A percentile compares a stretch with the other conserved stretches of the same genome.
phyloP scores from a whole-genome alignment of 2,113 vertebrate species.

The Parus major region DNA sequence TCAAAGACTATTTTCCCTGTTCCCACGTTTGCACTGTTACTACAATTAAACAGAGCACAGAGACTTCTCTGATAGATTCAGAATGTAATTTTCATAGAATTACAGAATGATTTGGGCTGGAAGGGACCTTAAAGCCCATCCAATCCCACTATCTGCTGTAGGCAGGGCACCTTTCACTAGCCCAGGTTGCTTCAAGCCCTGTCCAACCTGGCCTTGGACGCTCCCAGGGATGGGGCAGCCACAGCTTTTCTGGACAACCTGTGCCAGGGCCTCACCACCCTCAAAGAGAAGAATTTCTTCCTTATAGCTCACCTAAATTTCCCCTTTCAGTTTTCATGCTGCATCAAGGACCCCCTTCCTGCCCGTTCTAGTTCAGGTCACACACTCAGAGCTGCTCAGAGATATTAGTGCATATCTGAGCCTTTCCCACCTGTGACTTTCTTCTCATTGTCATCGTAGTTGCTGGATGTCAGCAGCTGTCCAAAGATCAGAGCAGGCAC shows the following conservation, averaged over 20 bases:
- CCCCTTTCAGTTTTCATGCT: neutral
- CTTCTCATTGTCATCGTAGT: conserved; percentile 94
- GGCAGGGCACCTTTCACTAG: neutral
- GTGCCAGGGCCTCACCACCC: neutral
- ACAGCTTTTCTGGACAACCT: neutral
- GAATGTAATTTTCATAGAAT: accelerated
- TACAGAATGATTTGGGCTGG: neutral
- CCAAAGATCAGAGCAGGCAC: conserved; percentile 99
- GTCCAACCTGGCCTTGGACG: neutral
- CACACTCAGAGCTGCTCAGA: neutral
- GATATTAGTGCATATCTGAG: accelerated
- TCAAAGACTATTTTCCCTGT: neutral
- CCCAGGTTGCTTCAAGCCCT: neutral
- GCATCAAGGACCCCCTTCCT: neutral
- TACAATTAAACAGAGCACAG: neutral
- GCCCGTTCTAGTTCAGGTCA: neutral
- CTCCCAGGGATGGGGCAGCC: neutral
- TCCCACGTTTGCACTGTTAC: neutral
- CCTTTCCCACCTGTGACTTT: conserved; percentile 93
- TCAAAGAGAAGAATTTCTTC: neutral
- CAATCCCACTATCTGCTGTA: neutral
- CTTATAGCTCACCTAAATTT: neutral
- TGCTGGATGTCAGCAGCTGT: conserved; percentile 96
- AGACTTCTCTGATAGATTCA: neutral
- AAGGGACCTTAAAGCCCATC: neutral